Evolutionary conservation across 2,113 vertebrate species (phyloP), one percentile per base, ranked within the genome.

Genomic region (Anguilla rostrata): DNA sequence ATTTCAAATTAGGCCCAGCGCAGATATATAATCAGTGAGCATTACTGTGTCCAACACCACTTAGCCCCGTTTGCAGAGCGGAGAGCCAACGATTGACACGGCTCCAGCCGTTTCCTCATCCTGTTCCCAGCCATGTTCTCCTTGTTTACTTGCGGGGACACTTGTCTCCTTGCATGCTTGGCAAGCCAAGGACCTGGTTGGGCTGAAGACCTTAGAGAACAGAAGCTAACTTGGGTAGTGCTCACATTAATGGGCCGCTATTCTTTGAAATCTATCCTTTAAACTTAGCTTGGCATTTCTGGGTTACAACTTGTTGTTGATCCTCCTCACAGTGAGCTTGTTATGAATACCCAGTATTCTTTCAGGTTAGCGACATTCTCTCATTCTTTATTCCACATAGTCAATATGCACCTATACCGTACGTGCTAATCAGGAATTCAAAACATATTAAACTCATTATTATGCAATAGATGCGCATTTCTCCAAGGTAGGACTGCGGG

Each of bases 31-130:
- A 86, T 86, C 78, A 86, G 79, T 40, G 79, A 14, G 39, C n/a
- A 18, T 40, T 43, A 39, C 26, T 6, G 34, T 85, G 84, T 53
- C 84, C 53, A 18, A 14, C 6, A 86, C n/a, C 78, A 63, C 78
- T 81, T 86, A 81, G 81, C 85, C 85, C 79, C 79, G 82, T 82
- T 82, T 43, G 39, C 57, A 60, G 57, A 66, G 81, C 40, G 82
- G 41, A 39, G 79, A 80, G 85, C 26, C 39, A 2, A 15, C 15
- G 26, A 86, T 82, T 56, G 79, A 86, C 82, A 15, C 15, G 12
- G 20, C 53, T 0, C 20, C 78, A 9, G 56, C 22, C 5, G 5
- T 46, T 63, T 46, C 39, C 56, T 66, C 53, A 82, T 82, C 85
- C 78, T 46, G 56, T 81, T 85, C 57, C 84, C 84, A 56, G 46